A percentile compares a stretch with the other conserved stretches of the same genome.
Conservation (phyloP, 1,140 invertebrate genomes). For the Drosophila asahinai region DNA sequence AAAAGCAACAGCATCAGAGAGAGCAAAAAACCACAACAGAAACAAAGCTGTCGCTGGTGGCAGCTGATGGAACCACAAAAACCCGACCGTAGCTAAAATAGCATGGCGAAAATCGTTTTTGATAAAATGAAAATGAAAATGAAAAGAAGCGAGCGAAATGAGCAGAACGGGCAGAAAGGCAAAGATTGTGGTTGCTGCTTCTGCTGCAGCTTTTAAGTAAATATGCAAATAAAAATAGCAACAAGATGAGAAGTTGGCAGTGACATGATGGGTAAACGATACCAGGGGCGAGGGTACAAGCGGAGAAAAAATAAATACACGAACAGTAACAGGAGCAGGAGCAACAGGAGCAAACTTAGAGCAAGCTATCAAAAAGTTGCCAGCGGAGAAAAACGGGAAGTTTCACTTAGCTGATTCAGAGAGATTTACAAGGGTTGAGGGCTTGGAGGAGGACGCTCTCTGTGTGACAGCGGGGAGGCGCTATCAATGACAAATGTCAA, state of each 20-base stretch:
- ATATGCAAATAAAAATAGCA: conserved; percentile 80
- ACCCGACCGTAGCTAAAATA: conserved; percentile 72
- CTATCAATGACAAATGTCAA: conserved; percentile 61
- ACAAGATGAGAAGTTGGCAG: conserved; percentile 64
- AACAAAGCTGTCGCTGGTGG: conserved; percentile 56
- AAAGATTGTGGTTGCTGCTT: conserved; percentile 50
- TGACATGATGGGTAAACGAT: conserved; percentile 79
- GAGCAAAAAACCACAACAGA: conserved; percentile 45
- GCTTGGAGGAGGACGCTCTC: neutral
- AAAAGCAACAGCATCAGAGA: conserved; percentile 16
- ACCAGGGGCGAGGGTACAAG: conserved; percentile 27
- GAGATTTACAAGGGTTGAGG: conserved; percentile 1
- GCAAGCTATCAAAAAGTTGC: conserved; percentile 33
- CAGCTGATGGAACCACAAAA: conserved; percentile 57
- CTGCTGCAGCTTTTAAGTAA: conserved; percentile 69
- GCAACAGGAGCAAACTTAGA: conserved; percentile 28
- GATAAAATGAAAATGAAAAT: conserved; percentile 73
- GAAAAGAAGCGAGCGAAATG: conserved; percentile 57
- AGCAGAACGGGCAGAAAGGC: conserved; percentile 44
- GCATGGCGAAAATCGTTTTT: conserved; percentile 73
- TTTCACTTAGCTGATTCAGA: conserved; percentile 41
- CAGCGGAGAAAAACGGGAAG: conserved; percentile 30
- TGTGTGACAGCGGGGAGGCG: conserved; percentile 21
- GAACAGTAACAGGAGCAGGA: neutral
- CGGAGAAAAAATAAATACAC: conserved; percentile 27